Evolutionary conservation across 1,140 invertebrate species (phyloP), one percentile per base, ranked within the genome.

Genomic region (Drosophila ananassae): DNA sequence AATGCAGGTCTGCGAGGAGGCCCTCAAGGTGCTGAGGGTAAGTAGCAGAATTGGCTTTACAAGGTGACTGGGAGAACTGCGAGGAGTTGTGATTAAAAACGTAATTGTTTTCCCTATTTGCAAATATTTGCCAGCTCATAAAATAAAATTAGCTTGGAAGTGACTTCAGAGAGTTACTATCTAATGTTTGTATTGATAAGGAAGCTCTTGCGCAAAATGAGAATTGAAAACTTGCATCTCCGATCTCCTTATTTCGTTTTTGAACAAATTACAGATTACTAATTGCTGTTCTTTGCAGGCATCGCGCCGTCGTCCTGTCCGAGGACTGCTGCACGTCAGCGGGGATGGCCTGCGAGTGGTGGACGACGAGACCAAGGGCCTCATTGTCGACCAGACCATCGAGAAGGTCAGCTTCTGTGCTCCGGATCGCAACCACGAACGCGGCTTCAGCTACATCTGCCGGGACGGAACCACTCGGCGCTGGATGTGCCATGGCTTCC

Each of bases 371-470:
- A 99, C 98, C 8, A 99, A 99, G 93, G 98, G 98, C 25, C 94
- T 99, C 50, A 98, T 99, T 73, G 98, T 99, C 12, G 99, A 99
- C 93, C 99, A 99, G 93, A 99, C 99, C 3, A 99, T 99, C 68
- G 99, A 99, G 91, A 99, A 99, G 92, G 99, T 99, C 0, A 99
- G 98, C 2, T 99, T 99, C 92, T 99, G 99, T 93, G 98, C 99
- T 7, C 99, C 99, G 0, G 99, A 99, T 93, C 94, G 98, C 61
- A 99, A 99, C 92, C 97, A 99, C 90, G 98, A 99, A 79, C 96
- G 98, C 76, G 99, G 99, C 9, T 99, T 99, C 92, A 94, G 94
- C 73, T 94, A 94, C 83, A 94, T 94, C 28, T 94, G 94, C 68
- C 94, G 94, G 30, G 94, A 94, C 83, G 94, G 94, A 55, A 94